Base-by-base conservation (phyloP, 2,888 invertebrate species). In the Aphrophora alni region DNA sequence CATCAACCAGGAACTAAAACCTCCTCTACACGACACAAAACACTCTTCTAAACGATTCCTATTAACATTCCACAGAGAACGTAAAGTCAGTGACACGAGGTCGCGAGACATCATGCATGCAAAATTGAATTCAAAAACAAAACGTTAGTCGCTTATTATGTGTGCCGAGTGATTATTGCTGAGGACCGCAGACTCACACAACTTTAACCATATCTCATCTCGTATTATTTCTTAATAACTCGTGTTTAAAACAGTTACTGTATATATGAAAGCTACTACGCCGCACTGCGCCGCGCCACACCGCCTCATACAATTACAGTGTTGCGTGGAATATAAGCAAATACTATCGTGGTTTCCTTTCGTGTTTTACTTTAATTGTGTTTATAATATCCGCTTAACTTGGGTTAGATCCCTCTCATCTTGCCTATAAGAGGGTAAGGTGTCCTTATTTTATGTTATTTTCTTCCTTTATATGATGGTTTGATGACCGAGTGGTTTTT, bases 51-150 rank as follows among this genome's bases (percentile, higher is more conserved):
- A 59, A 59, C 59, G 59, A 59, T 59, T 21, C 21, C 14, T n/a
- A 59, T 59, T 59, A 59, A 59, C 59, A 59, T 59, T 59, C 59
- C 59, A 10, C 5, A 59, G 59, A 59, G 59, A 59, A 59, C 21
- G 59, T 59, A 21, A 21, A n/a, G 59, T 59, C 59, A 59, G 59
- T 59, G 59, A 59, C 59, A 59, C 59, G 21, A 21, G 59, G 59
- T 59, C 59, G 59, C 21, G 59, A 59, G 59, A 59, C 59, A 59
- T 59, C 59, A 59, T 59, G 59, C 59, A 59, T 59, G 59, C 59
- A 59, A 59, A 59, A 59, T 59, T 59, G 59, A 59, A 59, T 59
- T 59, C 59, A 59, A 59, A 59, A 59, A 59, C 59, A 59, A 59
- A 59, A 59, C 59, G 59, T 59, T 59, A 59, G 21, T 59, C 14